A percentile compares a stretch with the other conserved stretches of the same genome.
Conservation (phyloP, 1,140 invertebrate genomes). For the Scaptomyza montana region DNA sequence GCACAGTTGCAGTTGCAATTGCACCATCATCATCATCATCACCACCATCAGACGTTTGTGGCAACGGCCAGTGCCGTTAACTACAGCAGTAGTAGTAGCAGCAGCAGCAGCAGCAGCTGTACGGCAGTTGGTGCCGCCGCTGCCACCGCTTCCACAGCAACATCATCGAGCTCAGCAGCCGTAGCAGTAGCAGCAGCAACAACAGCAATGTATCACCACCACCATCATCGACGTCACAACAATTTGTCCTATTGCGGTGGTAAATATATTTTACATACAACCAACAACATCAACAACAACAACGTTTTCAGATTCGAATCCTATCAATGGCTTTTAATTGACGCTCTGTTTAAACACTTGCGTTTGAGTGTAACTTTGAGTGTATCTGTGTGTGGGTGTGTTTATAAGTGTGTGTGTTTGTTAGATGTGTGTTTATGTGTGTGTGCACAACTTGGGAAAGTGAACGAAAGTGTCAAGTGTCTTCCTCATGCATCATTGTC, state of each 20-base stretch:
- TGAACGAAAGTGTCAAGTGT: conserved; percentile 55
- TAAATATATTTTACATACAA: conserved; percentile 70
- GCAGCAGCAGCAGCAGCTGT: conserved; percentile 42
- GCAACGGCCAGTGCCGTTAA: conserved; percentile 68
- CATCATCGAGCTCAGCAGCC: conserved; percentile 23
- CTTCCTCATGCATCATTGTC: conserved; percentile 20
- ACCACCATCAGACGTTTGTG: conserved; percentile 78
- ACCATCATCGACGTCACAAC: conserved; percentile 77
- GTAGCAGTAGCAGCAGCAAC: conserved; percentile 39
- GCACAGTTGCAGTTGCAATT: conserved; percentile 66
- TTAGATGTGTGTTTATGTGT: conserved; percentile 15
- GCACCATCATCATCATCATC: conserved; percentile 73
- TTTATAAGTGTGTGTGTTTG: conserved; percentile 20
- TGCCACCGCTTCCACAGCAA: conserved; percentile 23
- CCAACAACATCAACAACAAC: neutral
- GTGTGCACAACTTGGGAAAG: conserved; percentile 11
- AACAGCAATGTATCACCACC: conserved; percentile 76
- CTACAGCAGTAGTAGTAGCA: conserved; percentile 37
- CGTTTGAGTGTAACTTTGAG: neutral
- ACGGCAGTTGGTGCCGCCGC: conserved; percentile 40
- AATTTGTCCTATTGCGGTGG: conserved; percentile 82
- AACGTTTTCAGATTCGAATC: conserved; percentile 26
- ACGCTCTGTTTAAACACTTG: conserved; percentile 29
- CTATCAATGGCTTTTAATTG: conserved; percentile 55
- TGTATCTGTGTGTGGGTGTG: conserved; percentile 8